Percentiles rank a stretch among this genome's conserved stretches.
These are phyloP conservation scores for Elaphurus davidianus DNA, from an alignment of 2,113 vertebrate species.

Conservation along the genomic window DNA sequence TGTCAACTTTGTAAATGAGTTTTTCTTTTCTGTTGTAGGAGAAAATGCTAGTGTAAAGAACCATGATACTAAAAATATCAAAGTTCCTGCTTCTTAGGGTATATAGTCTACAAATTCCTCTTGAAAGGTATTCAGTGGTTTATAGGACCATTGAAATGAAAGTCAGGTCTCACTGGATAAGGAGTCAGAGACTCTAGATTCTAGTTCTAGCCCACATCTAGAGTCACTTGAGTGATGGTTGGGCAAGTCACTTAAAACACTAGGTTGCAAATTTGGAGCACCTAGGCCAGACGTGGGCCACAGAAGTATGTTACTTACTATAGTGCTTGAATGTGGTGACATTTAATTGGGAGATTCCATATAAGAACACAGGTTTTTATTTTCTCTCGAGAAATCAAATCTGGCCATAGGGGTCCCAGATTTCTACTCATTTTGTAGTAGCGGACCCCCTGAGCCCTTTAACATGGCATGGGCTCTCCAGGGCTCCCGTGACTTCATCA, in stretches of 20 bases:
- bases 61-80: not conserved
- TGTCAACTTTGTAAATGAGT: not conserved
- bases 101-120: not conserved
- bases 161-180: not conserved
- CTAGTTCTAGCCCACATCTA: not conserved
- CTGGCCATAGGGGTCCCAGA: not conserved
- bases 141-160: not conserved
- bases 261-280: not conserved
- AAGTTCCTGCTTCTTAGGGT: not conserved
- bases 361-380: not conserved
- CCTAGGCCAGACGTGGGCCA: not conserved
- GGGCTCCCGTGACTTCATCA: too few relatives aligned
- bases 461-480: not conserved
- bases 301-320: not conserved
- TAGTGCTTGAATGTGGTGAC: not conserved
- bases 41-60: not conserved
- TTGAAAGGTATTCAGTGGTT: not conserved
- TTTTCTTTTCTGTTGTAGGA: not conserved
- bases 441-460: not conserved
- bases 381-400: constrained; percentile 20
- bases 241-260: not conserved
- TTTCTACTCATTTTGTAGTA: not conserved
- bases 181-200: not conserved
- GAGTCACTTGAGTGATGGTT: not conserved
- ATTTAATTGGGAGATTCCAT: constrained; percentile 1